Base-by-base conservation (phyloP, 1,140 invertebrate genomes). In the Cydia amplana region DNA sequence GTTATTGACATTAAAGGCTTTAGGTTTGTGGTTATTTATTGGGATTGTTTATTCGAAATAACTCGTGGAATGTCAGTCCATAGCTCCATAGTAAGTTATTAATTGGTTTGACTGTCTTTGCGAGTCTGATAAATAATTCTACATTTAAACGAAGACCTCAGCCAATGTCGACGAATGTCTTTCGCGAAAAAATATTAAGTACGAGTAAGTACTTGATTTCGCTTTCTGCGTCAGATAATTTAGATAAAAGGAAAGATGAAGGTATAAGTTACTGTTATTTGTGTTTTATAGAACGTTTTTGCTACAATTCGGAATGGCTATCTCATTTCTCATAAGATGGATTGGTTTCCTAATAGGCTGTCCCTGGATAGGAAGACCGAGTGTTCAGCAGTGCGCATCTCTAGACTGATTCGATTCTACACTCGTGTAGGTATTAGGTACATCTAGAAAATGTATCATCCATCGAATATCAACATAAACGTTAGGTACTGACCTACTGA, bases 1-100 rank as follows among this genome's bases (percentile, higher is more conserved):
- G 65, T 70, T 70, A 70, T 70, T 70, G 65, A 36, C 65, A 43
- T 70, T 70, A 70, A 73, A 73, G 18, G 72, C 32, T 73, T 12
- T 23, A 23, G 40, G 32, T 23, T 73, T 51, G 46, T 23, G 20
- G 43, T 49, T 73, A 70, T 70, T 70, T 70, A 70, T 70, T 70
- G 67, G 20, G 14, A 20, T 70, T n/a, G 49, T 46, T 67, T 72
- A 72, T 25, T 9, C 28, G 9, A 73, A 73, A 46, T 46, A 46
- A 46, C 20, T 55, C 5, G 51, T 18, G 51, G 51, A 55, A 55
- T 18, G 51, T 55, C 51, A 18, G n/a, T 55, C 7, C 16, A n/a
- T n/a, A n/a, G 51, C 16, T n/a, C n/a, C n/a, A n/a, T n/a, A 49
- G 46, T 16, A 55, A 55, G n/a, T 55, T 55, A 55, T 55, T 55